Conservation (phyloP, 1,140 invertebrate genomes). For the Leptopilina clavipes region DNA sequence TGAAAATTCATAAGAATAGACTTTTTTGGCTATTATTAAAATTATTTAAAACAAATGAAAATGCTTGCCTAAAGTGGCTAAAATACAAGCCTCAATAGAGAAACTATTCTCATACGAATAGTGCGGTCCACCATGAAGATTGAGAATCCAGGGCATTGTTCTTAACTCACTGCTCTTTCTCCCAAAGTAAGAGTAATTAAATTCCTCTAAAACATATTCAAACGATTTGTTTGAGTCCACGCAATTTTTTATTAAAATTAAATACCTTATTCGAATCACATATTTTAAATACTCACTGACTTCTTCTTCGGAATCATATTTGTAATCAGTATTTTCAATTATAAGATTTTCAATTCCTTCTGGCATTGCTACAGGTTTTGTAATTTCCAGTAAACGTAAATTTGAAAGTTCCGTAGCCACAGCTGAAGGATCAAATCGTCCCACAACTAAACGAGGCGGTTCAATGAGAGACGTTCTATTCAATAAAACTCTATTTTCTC, state of each 20-base stretch:
- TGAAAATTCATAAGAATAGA: too few species aligned
- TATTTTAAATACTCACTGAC: constrained; percentile 62
- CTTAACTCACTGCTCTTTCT: constrained; percentile 70
- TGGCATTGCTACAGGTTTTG: constrained; percentile 50
- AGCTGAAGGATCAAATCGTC: constrained; percentile 56
- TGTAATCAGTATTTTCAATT: constrained; percentile 65
- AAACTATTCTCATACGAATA: constrained; percentile 79
- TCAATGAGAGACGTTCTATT: constrained; percentile 58
- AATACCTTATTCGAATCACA: too few species aligned
- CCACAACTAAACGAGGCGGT: constrained; percentile 59
- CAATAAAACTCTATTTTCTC: constrained; percentile 63
- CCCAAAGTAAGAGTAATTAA: constrained; percentile 80
- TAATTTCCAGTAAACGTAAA: constrained; percentile 55
- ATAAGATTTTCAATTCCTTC: constrained; percentile 59
- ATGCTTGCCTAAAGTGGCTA: constrained; percentile 76
- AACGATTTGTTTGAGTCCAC: too few species aligned
- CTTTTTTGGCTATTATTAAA: too few species aligned
- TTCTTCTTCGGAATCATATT: constrained; percentile 64
- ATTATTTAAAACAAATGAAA: background rate
- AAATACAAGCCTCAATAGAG: constrained; percentile 76
- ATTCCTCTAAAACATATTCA: constrained; percentile 73
- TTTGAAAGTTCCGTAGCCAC: constrained; percentile 48
- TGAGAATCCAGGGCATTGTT: constrained; percentile 79
- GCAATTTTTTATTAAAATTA: too few species aligned
- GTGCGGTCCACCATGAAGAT: constrained; percentile 91